These are phyloP conservation scores for Ochropleura plecta DNA, from an alignment of 2,888 invertebrate species.

Conservation along the genomic window DNA sequence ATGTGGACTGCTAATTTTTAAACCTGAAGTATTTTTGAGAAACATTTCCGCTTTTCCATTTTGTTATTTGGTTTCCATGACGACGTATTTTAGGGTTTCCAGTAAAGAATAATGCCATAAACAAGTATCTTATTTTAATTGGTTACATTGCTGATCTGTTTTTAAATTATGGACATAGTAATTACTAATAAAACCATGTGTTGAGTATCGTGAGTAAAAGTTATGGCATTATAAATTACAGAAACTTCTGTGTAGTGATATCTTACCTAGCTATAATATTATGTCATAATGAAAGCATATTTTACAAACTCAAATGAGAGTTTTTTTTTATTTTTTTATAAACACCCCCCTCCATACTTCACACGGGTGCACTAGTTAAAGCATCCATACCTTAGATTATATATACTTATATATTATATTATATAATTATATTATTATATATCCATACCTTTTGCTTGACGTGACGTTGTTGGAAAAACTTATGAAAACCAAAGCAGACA, in stretches of 20 bases:
- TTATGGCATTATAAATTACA: background rate
- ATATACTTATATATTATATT: no score
- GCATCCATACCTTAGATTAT: no score
- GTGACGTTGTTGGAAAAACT: background rate
- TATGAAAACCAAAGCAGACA: background rate
- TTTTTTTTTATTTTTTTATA: background rate
- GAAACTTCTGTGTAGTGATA: background rate
- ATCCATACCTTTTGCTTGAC: no score
- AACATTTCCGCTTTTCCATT: background rate
- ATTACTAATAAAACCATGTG: background rate
- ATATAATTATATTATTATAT: no score
- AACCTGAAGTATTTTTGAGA: no score
- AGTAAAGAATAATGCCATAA: background rate
- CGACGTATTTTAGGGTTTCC: background rate
- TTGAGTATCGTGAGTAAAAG: background rate
- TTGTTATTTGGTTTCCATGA: conserved; percentile 24
- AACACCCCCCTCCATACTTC: background rate
- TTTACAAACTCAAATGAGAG: background rate
- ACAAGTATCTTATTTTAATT: background rate
- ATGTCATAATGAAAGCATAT: background rate
- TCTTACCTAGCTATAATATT: background rate
- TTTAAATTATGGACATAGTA: background rate
- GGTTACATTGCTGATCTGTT: background rate
- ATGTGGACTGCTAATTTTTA: background rate
- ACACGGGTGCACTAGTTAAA: background rate